Evolutionary conservation across 1,140 invertebrate species (phyloP).

Genomic region (Diuraphis noxia): DNA sequence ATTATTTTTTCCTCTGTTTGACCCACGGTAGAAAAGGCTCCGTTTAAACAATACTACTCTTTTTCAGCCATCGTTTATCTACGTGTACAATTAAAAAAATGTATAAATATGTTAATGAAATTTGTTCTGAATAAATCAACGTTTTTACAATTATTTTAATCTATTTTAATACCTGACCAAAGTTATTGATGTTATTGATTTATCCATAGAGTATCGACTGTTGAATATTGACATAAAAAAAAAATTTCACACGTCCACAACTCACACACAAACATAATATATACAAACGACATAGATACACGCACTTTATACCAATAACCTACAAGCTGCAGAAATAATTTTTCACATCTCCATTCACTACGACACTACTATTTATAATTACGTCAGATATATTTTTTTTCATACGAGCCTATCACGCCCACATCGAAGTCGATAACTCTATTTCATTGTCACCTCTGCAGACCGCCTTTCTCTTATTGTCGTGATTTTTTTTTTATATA

Average conservation of each 20-base stretch:
- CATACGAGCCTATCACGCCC: neutral
- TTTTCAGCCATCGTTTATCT: no score
- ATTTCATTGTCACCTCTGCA: neutral
- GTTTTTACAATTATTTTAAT: neutral
- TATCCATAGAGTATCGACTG: neutral
- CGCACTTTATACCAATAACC: neutral
- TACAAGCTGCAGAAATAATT: neutral
- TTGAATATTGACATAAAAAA: neutral
- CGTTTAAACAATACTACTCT: no score
- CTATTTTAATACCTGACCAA: neutral
- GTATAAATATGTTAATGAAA: no score
- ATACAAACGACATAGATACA: neutral
- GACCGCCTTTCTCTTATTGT: neutral
- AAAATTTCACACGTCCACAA: neutral
- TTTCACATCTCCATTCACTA: neutral
- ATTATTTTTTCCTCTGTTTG: no score
- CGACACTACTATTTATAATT: neutral
- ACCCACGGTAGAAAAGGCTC: no score
- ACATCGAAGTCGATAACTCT: neutral
- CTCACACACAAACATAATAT: neutral
- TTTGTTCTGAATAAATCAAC: neutral
- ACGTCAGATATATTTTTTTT: neutral
- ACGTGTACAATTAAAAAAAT: no score
- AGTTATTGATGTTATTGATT: neutral
- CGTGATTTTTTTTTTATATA: neutral